A percentile compares a stretch with the other conserved stretches of the same genome.
These are phyloP conservation scores for Maconellicoccus hirsutus DNA, from an alignment of 1,140 invertebrate species.

Conservation along the genomic window DNA sequence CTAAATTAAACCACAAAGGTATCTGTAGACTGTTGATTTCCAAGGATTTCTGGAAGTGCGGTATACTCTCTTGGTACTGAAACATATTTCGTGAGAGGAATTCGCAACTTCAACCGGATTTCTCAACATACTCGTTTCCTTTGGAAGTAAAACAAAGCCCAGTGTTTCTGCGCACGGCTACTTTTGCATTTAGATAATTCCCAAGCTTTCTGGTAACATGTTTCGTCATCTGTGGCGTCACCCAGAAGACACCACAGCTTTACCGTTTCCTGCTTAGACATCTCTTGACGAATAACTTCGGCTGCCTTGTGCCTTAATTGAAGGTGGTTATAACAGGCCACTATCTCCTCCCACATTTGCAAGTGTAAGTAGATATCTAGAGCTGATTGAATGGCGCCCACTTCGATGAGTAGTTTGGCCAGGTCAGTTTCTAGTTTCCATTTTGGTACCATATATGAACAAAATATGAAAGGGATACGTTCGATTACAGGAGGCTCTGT, in stretches of 20 bases:
- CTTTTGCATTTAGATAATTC: slow-evolving; percentile 67
- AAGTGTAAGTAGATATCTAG: slow-evolving; percentile 71
- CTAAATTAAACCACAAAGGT: slow-evolving; percentile 70
- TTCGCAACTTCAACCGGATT: too few species aligned
- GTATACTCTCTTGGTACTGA: slow-evolving; percentile 59
- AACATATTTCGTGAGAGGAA: too few species aligned
- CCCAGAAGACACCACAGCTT: slow-evolving; percentile 81
- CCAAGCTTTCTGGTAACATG: slow-evolving; percentile 81
- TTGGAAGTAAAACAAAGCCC: slow-evolving; percentile 63
- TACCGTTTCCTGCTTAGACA: slow-evolving; percentile 67
- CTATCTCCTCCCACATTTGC: slow-evolving; percentile 85
- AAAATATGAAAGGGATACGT: slow-evolving; percentile 45
- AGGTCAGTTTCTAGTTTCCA: slow-evolving; percentile 65
- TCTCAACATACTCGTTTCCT: slow-evolving; percentile 50
- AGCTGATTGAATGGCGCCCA: slow-evolving; percentile 74
- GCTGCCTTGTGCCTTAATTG: slow-evolving; percentile 78
- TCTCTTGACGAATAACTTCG: slow-evolving; percentile 70
- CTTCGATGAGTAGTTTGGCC: slow-evolving; percentile 60
- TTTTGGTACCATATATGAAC: slow-evolving; percentile 44
- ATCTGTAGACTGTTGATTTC: slow-evolving; percentile 76
- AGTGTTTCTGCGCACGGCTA: slow-evolving; percentile 69
- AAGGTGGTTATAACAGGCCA: slow-evolving; percentile 75
- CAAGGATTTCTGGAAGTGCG: slow-evolving; percentile 65
- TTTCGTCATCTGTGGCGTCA: slow-evolving; percentile 56
- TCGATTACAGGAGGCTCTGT: slow-evolving; percentile 36